Conservation (phyloP, 1,140 invertebrate species). For the Notospermus geniculatus region DNA sequence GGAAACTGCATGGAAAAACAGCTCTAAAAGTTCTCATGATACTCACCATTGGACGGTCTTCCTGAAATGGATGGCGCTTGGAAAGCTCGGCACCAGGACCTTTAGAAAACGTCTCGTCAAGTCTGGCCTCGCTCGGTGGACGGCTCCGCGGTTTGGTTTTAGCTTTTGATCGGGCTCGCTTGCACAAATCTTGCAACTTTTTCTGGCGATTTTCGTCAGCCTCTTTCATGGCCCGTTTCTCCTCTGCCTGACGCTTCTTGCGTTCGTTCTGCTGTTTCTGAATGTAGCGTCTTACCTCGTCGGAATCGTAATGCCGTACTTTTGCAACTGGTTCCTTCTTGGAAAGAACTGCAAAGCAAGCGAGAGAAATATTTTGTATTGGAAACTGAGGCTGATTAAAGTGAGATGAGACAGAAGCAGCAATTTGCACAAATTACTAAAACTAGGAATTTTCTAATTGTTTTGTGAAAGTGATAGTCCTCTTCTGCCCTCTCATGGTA, state of each 20-base stretch:
- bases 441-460: no score
- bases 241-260: slow-evolving; percentile 39
- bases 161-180: not conserved
- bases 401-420: no score
- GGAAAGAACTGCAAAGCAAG: slow-evolving; percentile 28
- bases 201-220: slow-evolving; percentile 34
- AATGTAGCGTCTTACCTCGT: slow-evolving; percentile 46
- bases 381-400: not conserved
- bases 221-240: slow-evolving; percentile 30
- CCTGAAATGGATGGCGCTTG: slow-evolving; percentile 27
- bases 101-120: slow-evolving; percentile 21
- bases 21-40: no score
- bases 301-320: slow-evolving; percentile 47
- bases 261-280: slow-evolving; percentile 42
- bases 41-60: slow-evolving; percentile 12
- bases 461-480: no score
- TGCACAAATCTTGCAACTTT: slow-evolving; percentile 35
- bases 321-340: slow-evolving; percentile 39
- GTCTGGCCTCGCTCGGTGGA: slow-evolving; percentile 7
- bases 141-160: slow-evolving; percentile 15
- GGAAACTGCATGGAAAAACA: no score
- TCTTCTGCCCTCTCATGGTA: no score
- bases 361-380: not conserved
- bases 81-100: slow-evolving; percentile 21
- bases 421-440: no score